phyloP scores from a whole-genome alignment of 1,140 invertebrate species.

The Caenorhabditis tropicalis region DNA sequence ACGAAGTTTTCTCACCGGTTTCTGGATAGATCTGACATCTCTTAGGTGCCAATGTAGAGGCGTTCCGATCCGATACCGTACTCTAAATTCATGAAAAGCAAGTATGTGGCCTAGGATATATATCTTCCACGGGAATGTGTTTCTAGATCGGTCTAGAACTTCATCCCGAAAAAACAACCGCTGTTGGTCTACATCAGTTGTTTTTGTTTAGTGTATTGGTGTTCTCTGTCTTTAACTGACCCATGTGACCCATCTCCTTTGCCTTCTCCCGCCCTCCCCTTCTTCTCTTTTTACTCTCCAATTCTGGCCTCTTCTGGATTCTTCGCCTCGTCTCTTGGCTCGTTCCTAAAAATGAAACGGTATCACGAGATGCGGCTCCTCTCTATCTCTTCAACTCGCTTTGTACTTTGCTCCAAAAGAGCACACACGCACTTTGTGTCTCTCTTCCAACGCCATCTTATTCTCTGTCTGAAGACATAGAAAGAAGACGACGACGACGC shows the following conservation, averaged over 20 bases:
- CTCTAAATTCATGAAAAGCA: too few species aligned
- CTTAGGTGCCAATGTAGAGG: too few species aligned
- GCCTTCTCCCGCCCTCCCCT: neutral
- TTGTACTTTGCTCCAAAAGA: slow-evolving; percentile 1
- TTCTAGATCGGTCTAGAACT: too few species aligned
- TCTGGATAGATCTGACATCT: too few species aligned
- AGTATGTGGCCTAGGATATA: too few species aligned
- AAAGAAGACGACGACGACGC: slow-evolving; percentile 21
- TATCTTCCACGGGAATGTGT: too few species aligned
- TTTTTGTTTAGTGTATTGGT: too few species aligned
- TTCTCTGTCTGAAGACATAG: neutral
- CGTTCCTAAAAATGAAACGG: neutral
- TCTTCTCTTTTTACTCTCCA: neutral
- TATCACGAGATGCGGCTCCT: slow-evolving; percentile 34
- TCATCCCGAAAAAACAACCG: too few species aligned
- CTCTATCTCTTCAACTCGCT: too few species aligned
- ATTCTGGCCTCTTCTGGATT: neutral
- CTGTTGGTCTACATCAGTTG: too few species aligned
- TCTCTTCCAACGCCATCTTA: neutral
- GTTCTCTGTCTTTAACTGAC: neutral
- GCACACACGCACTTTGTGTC: neutral
- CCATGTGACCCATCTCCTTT: neutral
- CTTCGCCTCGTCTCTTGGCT: neutral
- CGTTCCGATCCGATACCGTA: too few species aligned
- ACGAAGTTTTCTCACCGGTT: too few species aligned